A percentile compares a stretch with the other conserved stretches of the same genome.
Evolutionary conservation across 2,797 vertebrate genomes (phyloP).

Genomic region (Telmatherina bonti): DNA sequence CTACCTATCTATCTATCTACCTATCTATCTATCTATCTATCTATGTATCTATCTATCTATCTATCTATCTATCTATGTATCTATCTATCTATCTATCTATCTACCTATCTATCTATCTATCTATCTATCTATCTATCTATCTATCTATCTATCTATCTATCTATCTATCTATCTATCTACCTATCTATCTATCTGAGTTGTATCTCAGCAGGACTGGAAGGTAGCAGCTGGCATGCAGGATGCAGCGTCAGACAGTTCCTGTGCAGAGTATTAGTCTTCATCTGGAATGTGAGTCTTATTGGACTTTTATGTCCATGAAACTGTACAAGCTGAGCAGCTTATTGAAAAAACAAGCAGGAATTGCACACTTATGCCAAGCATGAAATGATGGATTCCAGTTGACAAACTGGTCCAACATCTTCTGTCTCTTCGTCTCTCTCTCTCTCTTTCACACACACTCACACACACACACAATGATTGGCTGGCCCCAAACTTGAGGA

Average conservation of each 20-base stretch:
- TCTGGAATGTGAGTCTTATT: conserved; percentile 16
- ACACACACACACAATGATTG: conserved; percentile 4
- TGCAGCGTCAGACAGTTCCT: conserved; percentile 73
- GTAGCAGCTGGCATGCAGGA: conserved; percentile 77
- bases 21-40: too few species aligned
- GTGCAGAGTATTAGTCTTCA: conserved; percentile 58
- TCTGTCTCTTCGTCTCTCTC: not conserved
- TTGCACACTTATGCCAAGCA: not conserved
- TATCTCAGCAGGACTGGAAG: conserved; percentile 49
- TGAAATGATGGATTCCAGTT: conserved; percentile 28
- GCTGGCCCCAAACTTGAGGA: conserved; percentile 43
- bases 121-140: too few species aligned
- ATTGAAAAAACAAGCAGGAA: conserved; percentile 16
- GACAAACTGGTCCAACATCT: conserved; percentile 51
- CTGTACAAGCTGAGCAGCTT: not conserved
- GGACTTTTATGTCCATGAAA: not conserved
- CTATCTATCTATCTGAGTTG: too few species aligned
- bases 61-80: too few species aligned
- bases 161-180: too few species aligned
- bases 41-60: too few species aligned
- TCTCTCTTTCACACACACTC: not conserved
- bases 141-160: too few species aligned
- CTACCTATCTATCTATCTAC: too few species aligned
- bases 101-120: too few species aligned
- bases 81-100: too few species aligned